These are phyloP conservation scores for Ceuthmochares aereus DNA, from an alignment of 2,113 vertebrate genomes.

Conservation along the genomic window DNA sequence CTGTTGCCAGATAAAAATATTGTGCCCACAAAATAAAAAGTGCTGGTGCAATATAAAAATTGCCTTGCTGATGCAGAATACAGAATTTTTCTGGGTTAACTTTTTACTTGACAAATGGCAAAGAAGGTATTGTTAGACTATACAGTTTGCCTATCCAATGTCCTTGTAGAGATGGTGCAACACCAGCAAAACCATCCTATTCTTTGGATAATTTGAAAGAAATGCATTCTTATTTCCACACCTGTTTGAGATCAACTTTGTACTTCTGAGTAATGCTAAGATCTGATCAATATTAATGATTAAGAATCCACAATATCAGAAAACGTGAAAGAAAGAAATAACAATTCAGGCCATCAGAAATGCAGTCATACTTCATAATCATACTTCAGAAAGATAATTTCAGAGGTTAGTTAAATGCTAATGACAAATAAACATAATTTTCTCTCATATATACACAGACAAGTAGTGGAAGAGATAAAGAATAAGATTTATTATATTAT, in stretches of 20 bases:
- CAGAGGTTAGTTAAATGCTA: not conserved
- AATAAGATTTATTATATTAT: not conserved
- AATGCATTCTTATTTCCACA: not conserved
- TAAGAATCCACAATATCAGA: not conserved
- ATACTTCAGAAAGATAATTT: not conserved
- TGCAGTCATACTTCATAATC: not conserved
- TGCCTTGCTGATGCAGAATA: not conserved
- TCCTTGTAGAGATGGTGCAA: not conserved
- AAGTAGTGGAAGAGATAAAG: not conserved
- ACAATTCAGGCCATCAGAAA: not conserved
- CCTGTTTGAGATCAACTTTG: not conserved
- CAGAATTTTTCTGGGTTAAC: not conserved
- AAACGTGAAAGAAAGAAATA: not conserved
- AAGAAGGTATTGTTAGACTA: not conserved
- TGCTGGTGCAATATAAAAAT: not conserved
- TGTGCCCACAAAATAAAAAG: not conserved
- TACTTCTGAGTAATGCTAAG: not conserved
- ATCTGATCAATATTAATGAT: not conserved
- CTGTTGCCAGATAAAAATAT: not conserved
- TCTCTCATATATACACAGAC: not conserved
- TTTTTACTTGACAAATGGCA: not conserved
- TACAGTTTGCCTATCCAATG: not conserved
- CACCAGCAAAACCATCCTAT: not conserved
- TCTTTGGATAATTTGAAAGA: not conserved
- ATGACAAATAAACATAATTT: not conserved